Base-by-base conservation (phyloP, 2,797 vertebrate species). In the Onychomys torridus region DNA sequence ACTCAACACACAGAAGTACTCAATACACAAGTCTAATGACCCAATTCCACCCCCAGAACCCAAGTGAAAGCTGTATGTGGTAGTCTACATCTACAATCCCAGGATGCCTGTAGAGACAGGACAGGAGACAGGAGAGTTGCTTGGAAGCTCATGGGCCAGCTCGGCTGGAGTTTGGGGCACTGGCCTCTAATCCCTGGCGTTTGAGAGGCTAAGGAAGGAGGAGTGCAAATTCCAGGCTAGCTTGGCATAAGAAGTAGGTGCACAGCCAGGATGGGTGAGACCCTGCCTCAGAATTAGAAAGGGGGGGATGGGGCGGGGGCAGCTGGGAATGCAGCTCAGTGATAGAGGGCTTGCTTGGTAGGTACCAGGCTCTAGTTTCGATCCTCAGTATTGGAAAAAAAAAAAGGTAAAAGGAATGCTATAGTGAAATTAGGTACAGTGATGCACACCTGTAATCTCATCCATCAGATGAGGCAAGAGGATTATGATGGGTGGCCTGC, bases 241-340 rank as follows among this genome's bases (percentile, higher is more conserved):
- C 57, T 29, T 65, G 73, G 40, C 32, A 16, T 65, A 78, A 16
- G 46, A 25, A 27, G 57, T 52, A 21, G 27, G 6, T 49, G n/a
- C 7, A 6, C 43, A 34, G 40, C 57, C 29, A 73, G 55, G 63
- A 3, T 25, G 12, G 73, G 40, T 29, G 63, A 77, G 55, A 40
- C n/a, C 65, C 25, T 57, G n/a, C 14, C 85, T 73, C n/a, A 73
- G 46, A 69, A 69, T 69, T 69, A 23, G n/a, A 69, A 25, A 49
- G 25, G 23, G 1, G 40, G 1, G 10, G 9, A 11, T 1, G 6
- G 32, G 37, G 5, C 9, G 6, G 37, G 11, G 11, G 1, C 6
- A 52, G 14, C 21, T 77, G 12, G 32, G 19, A n/a, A 27, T 27
- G 57, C 8, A 77, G 52, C 52, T 88, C 3, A 32, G 55, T 76